phyloP scores from a whole-genome alignment of 2,797 vertebrate genomes.

The Mormyrops attenuatus region DNA sequence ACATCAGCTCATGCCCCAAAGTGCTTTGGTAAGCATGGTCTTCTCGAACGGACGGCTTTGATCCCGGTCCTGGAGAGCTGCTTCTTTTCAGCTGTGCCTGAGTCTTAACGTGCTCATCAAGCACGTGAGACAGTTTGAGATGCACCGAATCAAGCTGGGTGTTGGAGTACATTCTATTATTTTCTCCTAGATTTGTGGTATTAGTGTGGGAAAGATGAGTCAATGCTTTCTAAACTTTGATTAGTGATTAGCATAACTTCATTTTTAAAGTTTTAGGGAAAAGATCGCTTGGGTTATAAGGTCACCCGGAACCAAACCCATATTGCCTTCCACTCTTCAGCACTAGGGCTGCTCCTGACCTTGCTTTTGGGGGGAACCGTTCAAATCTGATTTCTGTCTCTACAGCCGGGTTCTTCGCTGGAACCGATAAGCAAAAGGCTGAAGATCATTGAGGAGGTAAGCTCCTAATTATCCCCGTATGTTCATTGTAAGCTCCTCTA shows the following conservation, averaged over 20 bases:
- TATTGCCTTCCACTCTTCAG: neutral
- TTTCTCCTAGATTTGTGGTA: neutral
- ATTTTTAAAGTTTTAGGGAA: neutral
- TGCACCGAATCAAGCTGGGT: neutral
- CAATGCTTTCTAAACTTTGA: neutral
- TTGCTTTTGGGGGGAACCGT: neutral
- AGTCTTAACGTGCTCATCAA: neutral
- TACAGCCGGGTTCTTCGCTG: constrained; percentile 68
- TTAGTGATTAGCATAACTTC: neutral
- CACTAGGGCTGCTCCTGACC: neutral
- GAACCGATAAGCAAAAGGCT: constrained; percentile 92
- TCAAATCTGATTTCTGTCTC: constrained; percentile 20
- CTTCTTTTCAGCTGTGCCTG: neutral
- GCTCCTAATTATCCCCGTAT: constrained; percentile 15
- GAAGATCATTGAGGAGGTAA: constrained; percentile 93
- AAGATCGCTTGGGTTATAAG: neutral
- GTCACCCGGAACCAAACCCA: neutral
- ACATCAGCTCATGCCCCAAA: neutral
- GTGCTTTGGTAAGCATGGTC: neutral
- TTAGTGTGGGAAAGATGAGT: neutral
- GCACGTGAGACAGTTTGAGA: neutral
- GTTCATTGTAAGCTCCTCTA: neutral
- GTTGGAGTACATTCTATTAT: neutral
- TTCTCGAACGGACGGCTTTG: neutral
- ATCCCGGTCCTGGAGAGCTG: neutral